Evolutionary conservation across 2,113 vertebrate genomes (phyloP).

Genomic region (Mobula birostris): DNA sequence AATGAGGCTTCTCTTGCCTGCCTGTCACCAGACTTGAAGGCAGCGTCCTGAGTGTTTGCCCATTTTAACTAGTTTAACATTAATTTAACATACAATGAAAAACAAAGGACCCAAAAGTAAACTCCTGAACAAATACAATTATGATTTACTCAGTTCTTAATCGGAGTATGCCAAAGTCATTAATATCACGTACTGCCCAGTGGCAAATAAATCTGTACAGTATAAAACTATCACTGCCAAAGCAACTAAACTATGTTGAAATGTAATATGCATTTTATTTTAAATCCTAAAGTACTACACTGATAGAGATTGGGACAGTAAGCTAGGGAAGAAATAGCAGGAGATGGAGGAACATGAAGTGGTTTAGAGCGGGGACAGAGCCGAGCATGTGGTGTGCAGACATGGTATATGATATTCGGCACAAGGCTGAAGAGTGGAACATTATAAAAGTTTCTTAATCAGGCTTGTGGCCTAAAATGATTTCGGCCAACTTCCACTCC

Average conservation of each 20-base stretch:
- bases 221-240: not conserved
- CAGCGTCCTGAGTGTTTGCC: not conserved
- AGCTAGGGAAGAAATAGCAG: not conserved
- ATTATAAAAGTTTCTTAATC: not conserved
- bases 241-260: not conserved
- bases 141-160: not conserved
- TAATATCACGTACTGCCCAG: not conserved
- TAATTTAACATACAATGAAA: not conserved
- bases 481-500: not conserved
- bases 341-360: not conserved
- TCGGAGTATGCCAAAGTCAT: not conserved
- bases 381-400: not conserved
- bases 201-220: not conserved
- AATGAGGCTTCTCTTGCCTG: too few species aligned
- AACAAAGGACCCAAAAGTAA: not conserved
- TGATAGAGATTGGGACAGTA: not conserved
- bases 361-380: not conserved
- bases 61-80: not conserved
- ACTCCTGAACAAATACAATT: not conserved
- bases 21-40: too few species aligned
- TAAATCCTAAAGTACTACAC: not conserved
- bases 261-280: not conserved
- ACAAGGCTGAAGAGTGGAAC: not conserved
- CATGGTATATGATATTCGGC: not conserved
- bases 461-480: not conserved